A percentile compares a stretch with the other conserved stretches of the same genome.
These are phyloP conservation scores for Nasua narica DNA, from an alignment of 2,797 vertebrate genomes.

Conservation along the genomic window DNA sequence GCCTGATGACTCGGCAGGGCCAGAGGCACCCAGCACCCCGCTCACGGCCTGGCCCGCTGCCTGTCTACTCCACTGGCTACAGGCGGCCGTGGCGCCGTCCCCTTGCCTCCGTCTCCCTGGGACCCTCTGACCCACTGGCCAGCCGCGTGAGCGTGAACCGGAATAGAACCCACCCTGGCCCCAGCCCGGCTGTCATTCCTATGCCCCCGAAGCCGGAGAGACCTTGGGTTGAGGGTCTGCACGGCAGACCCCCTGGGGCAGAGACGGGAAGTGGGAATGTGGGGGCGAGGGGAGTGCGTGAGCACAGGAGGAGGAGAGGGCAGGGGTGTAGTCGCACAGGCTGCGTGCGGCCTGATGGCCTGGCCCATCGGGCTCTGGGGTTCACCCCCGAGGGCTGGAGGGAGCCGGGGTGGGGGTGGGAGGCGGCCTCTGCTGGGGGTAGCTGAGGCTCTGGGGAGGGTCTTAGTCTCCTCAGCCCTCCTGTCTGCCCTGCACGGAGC, in stretches of 20 bases:
- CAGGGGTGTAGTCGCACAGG: too few species aligned
- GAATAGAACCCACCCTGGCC: not conserved
- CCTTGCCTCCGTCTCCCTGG: not conserved
- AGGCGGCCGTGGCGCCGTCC: accelerated
- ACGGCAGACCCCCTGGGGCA: accelerated
- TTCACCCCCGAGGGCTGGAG: not conserved
- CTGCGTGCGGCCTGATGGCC: not conserved
- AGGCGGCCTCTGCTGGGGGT: not conserved
- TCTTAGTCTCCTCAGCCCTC: not conserved
- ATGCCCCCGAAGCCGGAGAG: not conserved
- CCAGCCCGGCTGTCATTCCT: not conserved
- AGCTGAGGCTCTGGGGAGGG: not conserved
- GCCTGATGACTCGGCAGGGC: not conserved
- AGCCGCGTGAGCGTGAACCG: not conserved
- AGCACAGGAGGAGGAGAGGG: not conserved
- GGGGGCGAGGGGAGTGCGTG: too few species aligned
- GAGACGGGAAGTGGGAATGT: not conserved
- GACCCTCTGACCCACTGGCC: too few species aligned
- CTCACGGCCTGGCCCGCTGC: accelerated
- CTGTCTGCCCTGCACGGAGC: accelerated
- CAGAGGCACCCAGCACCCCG: not conserved
- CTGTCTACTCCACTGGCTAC: accelerated
- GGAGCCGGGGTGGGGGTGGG: not conserved
- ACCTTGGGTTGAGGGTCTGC: accelerated
- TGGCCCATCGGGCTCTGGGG: accelerated